These are phyloP conservation scores for Plemyria rubiginata DNA, from an alignment of 2,888 invertebrate species.

Conservation along the genomic window DNA sequence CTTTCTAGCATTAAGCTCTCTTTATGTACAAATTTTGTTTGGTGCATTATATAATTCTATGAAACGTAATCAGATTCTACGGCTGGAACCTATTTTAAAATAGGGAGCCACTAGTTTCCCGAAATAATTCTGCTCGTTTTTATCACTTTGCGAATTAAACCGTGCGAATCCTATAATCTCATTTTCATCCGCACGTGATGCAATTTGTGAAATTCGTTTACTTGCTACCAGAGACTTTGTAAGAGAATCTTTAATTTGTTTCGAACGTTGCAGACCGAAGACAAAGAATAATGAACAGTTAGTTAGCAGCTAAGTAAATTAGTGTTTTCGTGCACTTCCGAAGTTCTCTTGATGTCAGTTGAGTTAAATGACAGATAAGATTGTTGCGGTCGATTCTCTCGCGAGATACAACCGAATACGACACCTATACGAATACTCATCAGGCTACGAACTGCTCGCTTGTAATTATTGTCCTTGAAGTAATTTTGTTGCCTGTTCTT, in stretches of 20 bases:
- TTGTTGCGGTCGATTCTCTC: no score
- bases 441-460: no score
- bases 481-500: no score
- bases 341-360: conserved; percentile 1
- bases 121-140: background rate
- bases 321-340: background rate
- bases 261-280: conserved; percentile 2
- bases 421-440: no score
- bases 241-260: conserved; percentile 20
- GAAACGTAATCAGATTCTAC: no score
- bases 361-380: no score
- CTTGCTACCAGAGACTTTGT: conserved; percentile 6
- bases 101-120: background rate
- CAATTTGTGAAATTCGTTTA: conserved; percentile 24
- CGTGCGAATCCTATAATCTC: conserved; percentile 6
- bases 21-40: no score
- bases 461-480: no score
- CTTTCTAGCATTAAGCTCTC: no score
- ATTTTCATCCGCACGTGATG: conserved; percentile 18
- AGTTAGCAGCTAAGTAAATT: background rate
- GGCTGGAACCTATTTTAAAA: no score
- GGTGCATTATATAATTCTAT: no score
- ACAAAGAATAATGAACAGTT: conserved; percentile 8
- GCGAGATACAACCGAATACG: no score
- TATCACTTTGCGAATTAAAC: background rate